Percentiles rank a stretch among this genome's conserved stretches.
Evolutionary conservation across 2,113 vertebrate species (phyloP).

Genomic region (Gnathonemus echidnorhynchus): DNA sequence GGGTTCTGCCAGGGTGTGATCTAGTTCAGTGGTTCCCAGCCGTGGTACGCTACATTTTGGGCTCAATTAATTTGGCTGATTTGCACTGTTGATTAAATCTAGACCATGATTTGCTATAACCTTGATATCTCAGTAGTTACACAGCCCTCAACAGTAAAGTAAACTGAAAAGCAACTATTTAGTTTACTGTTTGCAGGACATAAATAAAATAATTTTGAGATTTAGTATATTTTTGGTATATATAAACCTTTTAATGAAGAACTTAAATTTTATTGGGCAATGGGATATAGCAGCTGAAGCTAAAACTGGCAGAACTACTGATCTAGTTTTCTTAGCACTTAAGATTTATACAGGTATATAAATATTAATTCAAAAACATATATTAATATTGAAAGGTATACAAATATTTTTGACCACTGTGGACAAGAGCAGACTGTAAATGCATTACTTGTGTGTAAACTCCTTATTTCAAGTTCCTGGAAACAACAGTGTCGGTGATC

Average conservation of each 20-base stretch:
- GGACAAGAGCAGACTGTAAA: background rate
- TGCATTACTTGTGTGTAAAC: background rate
- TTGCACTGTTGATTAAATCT: conserved; percentile 6
- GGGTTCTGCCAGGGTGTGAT: background rate
- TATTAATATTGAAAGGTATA: background rate
- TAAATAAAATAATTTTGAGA: background rate
- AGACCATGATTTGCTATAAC: background rate
- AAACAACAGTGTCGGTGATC: background rate
- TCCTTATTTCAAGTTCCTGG: background rate
- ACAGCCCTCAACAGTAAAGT: background rate
- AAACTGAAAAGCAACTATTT: background rate
- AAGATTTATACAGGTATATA: background rate
- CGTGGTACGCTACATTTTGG: background rate
- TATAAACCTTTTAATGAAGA: background rate
- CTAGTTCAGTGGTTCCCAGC: conserved; percentile 4
- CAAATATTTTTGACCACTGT: background rate
- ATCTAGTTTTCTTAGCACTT: background rate
- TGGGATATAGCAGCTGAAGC: background rate
- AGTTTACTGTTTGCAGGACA: background rate
- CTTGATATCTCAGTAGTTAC: background rate
- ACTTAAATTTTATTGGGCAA: background rate
- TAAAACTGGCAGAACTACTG: background rate
- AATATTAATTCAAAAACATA: background rate
- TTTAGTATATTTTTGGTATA: background rate
- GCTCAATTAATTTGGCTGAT: conserved; percentile 9